These are phyloP conservation scores for Phrynocephalus versicolor DNA, from an alignment of 2,113 vertebrate species.

Conservation along the genomic window DNA sequence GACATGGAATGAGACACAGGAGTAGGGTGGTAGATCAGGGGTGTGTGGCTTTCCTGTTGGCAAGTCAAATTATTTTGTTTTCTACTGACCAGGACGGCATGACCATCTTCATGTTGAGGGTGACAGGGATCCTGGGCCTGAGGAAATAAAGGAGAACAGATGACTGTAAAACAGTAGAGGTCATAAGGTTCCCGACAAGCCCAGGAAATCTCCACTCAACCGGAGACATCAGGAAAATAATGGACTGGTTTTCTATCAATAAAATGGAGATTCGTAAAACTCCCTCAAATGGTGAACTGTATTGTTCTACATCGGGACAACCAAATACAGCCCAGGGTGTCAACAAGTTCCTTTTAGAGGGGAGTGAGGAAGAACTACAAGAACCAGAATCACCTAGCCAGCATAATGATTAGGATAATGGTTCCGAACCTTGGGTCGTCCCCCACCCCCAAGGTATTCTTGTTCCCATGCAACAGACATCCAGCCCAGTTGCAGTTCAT, in stretches of 20 bases:
- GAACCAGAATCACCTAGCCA: too few relatives aligned
- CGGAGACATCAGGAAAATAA: background rate
- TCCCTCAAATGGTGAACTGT: background rate
- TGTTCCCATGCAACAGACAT: background rate
- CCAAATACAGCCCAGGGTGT: background rate
- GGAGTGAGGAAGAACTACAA: background rate
- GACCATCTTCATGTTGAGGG: conserved; percentile 91
- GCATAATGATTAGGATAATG: too few relatives aligned
- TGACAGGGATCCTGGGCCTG: conserved; percentile 93
- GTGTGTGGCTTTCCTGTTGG: background rate
- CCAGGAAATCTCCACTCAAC: background rate
- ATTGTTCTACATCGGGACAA: background rate
- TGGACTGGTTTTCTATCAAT: too few relatives aligned
- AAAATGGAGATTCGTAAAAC: background rate
- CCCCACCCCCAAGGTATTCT: too few relatives aligned
- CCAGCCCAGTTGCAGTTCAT: background rate
- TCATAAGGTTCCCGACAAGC: background rate
- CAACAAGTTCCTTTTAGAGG: background rate
- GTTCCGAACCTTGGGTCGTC: too few relatives aligned
- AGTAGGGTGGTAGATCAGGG: background rate
- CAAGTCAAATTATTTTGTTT: background rate
- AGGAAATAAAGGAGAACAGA: background rate
- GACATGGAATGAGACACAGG: background rate
- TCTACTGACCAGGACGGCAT: conserved; percentile 95
- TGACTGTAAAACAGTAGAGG: background rate